These are phyloP conservation scores for Pseudomyrmex sp. DNA, from an alignment of 1,140 invertebrate genomes.

Conservation along the genomic window DNA sequence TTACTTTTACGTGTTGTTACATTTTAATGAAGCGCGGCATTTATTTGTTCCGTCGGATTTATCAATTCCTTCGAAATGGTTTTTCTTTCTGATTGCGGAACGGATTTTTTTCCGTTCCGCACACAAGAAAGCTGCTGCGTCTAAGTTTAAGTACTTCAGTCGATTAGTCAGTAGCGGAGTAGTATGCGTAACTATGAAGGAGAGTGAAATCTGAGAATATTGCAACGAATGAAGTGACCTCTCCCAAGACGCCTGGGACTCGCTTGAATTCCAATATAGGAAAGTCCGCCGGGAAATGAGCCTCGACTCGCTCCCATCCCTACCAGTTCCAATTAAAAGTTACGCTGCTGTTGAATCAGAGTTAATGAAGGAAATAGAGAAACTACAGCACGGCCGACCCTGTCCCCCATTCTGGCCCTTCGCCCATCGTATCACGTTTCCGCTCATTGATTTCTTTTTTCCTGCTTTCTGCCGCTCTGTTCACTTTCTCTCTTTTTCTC, in stretches of 20 bases:
- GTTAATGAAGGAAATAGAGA: slow-evolving; percentile 84
- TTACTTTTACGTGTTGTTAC: background rate
- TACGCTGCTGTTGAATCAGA: slow-evolving; percentile 82
- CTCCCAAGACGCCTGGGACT: slow-evolving; percentile 77
- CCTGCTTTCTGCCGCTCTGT: slow-evolving; percentile 28
- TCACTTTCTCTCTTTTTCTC: slow-evolving; percentile 18
- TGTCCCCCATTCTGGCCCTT: slow-evolving; percentile 62
- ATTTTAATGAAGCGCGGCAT: background rate
- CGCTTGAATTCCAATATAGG: slow-evolving; percentile 76
- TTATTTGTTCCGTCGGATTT: background rate
- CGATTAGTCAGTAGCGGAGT: slow-evolving; percentile 39
- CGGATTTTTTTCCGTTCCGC: background rate
- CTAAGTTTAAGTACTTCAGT: slow-evolving; percentile 54
- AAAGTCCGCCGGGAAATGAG: slow-evolving; percentile 83
- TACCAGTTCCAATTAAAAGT: slow-evolving; percentile 84
- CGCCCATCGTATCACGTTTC: slow-evolving; percentile 73
- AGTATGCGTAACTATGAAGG: slow-evolving; percentile 36
- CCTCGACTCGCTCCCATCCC: slow-evolving; percentile 78
- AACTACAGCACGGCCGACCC: slow-evolving; percentile 77
- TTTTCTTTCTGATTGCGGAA: background rate
- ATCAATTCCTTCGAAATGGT: background rate
- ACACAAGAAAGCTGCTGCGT: background rate
- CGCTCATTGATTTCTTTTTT: slow-evolving; percentile 75
- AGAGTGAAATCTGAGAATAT: slow-evolving; percentile 63
- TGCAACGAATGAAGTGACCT: slow-evolving; percentile 78